phyloP scores from a whole-genome alignment of 2,113 vertebrate genomes.

The Phylloscopus trochilus region DNA sequence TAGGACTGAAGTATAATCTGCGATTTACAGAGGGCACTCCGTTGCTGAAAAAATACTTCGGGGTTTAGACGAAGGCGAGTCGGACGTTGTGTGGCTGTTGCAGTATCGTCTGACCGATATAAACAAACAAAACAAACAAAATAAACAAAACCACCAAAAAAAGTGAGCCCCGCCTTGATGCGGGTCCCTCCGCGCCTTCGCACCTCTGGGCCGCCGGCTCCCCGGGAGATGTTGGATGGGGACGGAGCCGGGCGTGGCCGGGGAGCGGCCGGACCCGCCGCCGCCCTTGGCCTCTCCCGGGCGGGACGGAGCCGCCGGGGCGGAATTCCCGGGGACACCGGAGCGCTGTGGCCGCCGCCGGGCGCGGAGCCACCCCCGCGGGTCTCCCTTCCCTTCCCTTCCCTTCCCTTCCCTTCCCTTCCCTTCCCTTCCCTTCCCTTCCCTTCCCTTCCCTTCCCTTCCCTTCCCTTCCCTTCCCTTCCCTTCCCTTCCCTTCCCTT shows the following conservation, averaged over 20 bases:
- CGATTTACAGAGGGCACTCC: neutral
- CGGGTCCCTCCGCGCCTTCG: neutral
- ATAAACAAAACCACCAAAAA: rapidly evolving
- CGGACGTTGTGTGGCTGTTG: neutral
- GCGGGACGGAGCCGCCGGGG: neutral
- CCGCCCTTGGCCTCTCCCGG: neutral
- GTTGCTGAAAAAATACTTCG: neutral
- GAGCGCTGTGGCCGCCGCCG: neutral
- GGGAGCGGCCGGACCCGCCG: too few relatives aligned
- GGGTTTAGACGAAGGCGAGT: neutral
- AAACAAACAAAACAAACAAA: neutral
- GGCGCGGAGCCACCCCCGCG: neutral
- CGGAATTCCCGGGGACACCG: neutral
- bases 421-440: neutral
- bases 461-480: neutral
- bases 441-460: neutral
- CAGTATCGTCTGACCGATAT: too few relatives aligned
- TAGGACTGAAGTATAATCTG: neutral
- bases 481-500: neutral
- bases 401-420: neutral
- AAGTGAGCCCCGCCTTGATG: neutral
- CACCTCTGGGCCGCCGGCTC: neutral
- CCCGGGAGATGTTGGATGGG: neutral
- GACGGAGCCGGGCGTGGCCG: too few relatives aligned
- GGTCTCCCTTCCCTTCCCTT: neutral